These are phyloP conservation scores for Crypturellus tataupa DNA, from an alignment of 2,797 vertebrate species.

Conservation along the genomic window DNA sequence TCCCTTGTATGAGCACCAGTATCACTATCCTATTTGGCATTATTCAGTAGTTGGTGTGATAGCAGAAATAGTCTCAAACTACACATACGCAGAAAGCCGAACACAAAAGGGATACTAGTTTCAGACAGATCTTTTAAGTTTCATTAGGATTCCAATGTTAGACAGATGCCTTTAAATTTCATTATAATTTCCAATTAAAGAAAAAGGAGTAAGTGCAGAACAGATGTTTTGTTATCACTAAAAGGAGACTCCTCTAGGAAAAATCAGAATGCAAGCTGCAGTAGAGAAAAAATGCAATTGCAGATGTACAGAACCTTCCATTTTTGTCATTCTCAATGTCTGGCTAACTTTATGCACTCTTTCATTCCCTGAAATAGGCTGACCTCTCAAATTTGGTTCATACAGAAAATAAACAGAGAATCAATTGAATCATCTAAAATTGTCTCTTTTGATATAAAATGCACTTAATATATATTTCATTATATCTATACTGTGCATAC, in stretches of 20 bases:
- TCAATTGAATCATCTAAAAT: background rate
- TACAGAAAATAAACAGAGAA: background rate
- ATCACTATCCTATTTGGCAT: background rate
- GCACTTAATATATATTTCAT: background rate
- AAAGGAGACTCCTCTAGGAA: background rate
- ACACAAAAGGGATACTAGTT: background rate
- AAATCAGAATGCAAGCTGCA: background rate
- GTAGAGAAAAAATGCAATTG: background rate
- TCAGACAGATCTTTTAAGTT: background rate
- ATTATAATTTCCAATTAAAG: background rate
- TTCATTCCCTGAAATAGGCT: background rate
- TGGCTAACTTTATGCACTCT: background rate
- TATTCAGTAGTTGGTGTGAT: background rate
- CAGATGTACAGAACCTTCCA: background rate
- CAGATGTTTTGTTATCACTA: background rate
- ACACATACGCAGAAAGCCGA: background rate
- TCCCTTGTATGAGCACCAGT: background rate
- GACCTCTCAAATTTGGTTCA: background rate
- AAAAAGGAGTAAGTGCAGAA: background rate
- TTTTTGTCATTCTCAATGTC: background rate
- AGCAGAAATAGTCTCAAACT: background rate
- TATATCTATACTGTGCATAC: background rate
- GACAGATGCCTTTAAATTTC: background rate
- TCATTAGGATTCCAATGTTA: background rate
- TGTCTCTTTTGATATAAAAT: background rate